These are phyloP conservation scores for Eupeodes latifasciatus DNA, from an alignment of 2,888 invertebrate species.

Conservation along the genomic window DNA sequence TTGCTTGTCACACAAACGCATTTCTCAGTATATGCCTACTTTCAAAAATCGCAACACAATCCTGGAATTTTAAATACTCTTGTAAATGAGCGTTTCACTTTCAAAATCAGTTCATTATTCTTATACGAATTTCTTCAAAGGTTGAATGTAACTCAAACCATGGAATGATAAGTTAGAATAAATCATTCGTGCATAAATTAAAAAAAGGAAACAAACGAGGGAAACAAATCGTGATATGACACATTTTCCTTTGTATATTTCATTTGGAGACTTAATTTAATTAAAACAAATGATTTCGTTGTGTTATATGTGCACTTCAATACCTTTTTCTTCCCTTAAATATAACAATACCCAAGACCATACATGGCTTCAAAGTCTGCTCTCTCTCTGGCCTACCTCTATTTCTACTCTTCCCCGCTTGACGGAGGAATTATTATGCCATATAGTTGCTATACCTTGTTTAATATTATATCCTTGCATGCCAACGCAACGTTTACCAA, in stretches of 20 bases:
- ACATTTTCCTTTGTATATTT: slow-evolving; percentile 62
- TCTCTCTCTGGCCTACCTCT: background rate
- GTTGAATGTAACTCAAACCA: background rate
- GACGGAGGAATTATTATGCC: background rate
- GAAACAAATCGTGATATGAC: slow-evolving; percentile 61
- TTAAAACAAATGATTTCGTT: slow-evolving; percentile 71
- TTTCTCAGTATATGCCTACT: no score
- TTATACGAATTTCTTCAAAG: no score
- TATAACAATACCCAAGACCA: background rate
- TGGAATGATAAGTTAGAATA: slow-evolving; percentile 41
- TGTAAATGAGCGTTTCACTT: slow-evolving; percentile 4
- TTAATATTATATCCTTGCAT: slow-evolving; percentile 58
- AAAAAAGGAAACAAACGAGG: slow-evolving; percentile 13
- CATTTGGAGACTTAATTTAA: slow-evolving; percentile 68
- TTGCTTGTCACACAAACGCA: no score
- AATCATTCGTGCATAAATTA: slow-evolving; percentile 39
- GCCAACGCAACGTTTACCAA: slow-evolving; percentile 71
- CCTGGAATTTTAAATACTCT: slow-evolving; percentile 15
- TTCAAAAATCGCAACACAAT: slow-evolving; percentile 1
- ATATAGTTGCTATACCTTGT: background rate
- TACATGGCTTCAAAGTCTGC: background rate
- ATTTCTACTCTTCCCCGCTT: background rate
- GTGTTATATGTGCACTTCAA: slow-evolving; percentile 38
- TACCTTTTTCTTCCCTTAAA: slow-evolving; percentile 17
- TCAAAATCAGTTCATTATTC: slow-evolving; percentile 19